Evolutionary conservation across 1,140 invertebrate species (phyloP), one percentile per base, ranked within the genome.

Genomic region (Drosophila ananassae): DNA sequence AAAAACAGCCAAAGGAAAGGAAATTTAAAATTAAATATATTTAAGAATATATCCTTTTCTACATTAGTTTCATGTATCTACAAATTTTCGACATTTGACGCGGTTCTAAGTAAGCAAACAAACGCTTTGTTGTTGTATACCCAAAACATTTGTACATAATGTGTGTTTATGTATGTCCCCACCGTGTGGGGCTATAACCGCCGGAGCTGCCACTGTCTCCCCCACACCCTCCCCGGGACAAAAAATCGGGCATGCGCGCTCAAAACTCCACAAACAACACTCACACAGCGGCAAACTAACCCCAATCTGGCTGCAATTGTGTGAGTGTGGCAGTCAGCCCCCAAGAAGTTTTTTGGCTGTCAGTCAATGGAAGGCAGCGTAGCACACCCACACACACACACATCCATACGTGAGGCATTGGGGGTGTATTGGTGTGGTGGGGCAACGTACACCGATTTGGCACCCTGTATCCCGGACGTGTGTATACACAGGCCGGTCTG

Each of bases 311-410:
- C 25, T 62, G 53, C 52, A 30, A 48, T 34, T 62, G 59, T 51
- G 37, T 58, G 73, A 12, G 61, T 55, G 64, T 34, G 52, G 73
- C 51, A 68, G 55, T 59, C 80, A 82, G 83, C 79, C 82, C 81
- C 82, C 82, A 87, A 87, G 79, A 89, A 83, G 66, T 87, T 87
- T 84, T 87, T 87, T 87, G 82, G 83, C 82, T 87, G 82, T 87
- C 83, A 87, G 83, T 87, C 82, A 87, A 87, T 87, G 82, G 83
- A 87, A 89, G 75, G 83, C 80, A 75, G 74, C 78, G 78, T 81
- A 81, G 54, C 67, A 50, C 46, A 60, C 52, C 50, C 52, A 73
- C 58, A 79, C 30, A 62, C 25, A 39, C 12, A 47, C 30, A 52
- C 13, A 47, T 13, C 59, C 9, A 37, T 6, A 7, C 25, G 4